phyloP scores from a whole-genome alignment of 2,113 vertebrate species.

The Cyanoderma ruficeps region DNA sequence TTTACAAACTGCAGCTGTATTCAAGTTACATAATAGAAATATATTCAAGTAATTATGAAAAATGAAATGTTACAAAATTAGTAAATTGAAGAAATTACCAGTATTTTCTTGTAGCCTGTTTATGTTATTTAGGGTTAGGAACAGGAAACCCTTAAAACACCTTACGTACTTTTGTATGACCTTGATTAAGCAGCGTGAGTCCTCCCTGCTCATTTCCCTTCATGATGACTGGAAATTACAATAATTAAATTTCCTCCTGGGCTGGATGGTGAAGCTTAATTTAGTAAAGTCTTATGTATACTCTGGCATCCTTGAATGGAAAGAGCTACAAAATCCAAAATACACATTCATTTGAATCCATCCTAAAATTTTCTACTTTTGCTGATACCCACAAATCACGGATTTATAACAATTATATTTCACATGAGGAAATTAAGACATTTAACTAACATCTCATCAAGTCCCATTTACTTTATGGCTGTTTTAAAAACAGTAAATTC shows the following conservation, averaged over 20 bases:
- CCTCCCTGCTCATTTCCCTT: neutral
- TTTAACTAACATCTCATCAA: neutral
- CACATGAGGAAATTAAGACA: neutral
- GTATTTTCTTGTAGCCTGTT: neutral
- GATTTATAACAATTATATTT: neutral
- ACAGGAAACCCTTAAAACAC: neutral
- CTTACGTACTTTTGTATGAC: neutral
- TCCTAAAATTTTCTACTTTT: neutral
- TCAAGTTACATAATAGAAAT: neutral
- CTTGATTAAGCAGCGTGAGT: neutral
- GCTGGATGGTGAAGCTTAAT: neutral
- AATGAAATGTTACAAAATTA: neutral
- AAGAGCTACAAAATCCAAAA: neutral
- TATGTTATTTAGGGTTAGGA: neutral
- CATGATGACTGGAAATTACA: neutral
- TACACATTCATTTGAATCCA: neutral
- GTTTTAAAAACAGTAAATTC: neutral
- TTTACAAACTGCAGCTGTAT: neutral
- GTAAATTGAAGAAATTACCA: neutral
- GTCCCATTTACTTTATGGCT: neutral
- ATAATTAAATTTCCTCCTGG: constrained; percentile 47
- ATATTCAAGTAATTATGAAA: neutral
- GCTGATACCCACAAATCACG: neutral
- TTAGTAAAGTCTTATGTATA: constrained; percentile 6
- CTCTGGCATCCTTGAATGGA: neutral